Evolutionary conservation across 2,113 vertebrate genomes (phyloP).

Genomic region (Fregetta grallaria): DNA sequence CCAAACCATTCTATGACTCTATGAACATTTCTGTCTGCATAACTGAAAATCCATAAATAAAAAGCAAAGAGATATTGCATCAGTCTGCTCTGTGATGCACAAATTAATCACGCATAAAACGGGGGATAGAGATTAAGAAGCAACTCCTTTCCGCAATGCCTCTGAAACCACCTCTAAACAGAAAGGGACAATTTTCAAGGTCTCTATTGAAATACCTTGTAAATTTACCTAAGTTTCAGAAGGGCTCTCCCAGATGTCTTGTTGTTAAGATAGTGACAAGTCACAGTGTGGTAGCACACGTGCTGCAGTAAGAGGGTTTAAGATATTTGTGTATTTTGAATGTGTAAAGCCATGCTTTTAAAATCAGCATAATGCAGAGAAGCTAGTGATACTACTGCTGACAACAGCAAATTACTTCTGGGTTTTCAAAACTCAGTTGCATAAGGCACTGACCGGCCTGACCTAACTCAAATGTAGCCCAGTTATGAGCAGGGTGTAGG

Average conservation of each 20-base stretch:
- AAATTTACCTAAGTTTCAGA: neutral
- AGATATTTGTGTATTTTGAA: neutral
- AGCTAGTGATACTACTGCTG: neutral
- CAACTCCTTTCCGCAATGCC: neutral
- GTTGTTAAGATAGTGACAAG: neutral
- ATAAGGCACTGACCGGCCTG: neutral
- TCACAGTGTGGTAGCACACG: fast-evolving
- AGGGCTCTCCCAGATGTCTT: neutral
- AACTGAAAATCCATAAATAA: neutral
- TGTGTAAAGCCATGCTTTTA: neutral
- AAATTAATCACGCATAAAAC: neutral
- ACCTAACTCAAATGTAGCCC: neutral
- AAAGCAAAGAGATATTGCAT: neutral
- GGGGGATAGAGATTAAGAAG: neutral
- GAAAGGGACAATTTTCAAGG: neutral
- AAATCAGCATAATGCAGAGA: neutral
- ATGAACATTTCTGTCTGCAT: neutral
- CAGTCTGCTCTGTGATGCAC: neutral
- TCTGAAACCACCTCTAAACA: neutral
- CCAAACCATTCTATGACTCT: neutral
- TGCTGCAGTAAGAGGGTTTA: neutral
- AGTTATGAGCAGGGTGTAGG: neutral
- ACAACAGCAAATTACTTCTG: neutral
- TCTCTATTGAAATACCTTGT: neutral
- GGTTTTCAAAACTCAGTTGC: neutral